A percentile compares a stretch with the other conserved stretches of the same genome.
Evolutionary conservation across 2,113 vertebrate genomes (phyloP).

Genomic region (Stegostoma tigrinum): DNA sequence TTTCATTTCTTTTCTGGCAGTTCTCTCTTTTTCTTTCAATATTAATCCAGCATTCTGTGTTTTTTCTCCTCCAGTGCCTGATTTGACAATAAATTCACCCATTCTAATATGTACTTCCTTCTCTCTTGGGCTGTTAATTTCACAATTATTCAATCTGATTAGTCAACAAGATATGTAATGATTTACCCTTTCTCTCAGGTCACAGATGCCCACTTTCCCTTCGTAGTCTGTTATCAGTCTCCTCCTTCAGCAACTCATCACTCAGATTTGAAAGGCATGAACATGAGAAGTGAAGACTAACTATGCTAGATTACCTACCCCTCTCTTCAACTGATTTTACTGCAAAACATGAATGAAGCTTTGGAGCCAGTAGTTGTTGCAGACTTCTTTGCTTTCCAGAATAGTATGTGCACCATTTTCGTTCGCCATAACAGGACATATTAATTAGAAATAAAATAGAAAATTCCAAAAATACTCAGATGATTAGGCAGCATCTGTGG

Average conservation of each 20-base stretch:
- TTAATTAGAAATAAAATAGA: not conserved
- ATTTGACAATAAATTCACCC: constrained; percentile 1
- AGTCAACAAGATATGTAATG: not conserved
- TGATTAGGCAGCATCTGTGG: not conserved
- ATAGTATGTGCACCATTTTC: not conserved
- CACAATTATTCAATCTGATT: not conserved
- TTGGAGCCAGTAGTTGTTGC: not conserved
- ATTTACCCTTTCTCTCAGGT: not conserved
- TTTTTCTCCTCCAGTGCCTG: not conserved
- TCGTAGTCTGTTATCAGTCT: not conserved
- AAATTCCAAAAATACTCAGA: not conserved
- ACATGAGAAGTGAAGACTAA: not conserved
- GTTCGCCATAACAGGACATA: not conserved
- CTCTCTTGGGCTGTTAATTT: not conserved
- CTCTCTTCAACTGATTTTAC: not conserved
- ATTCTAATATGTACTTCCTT: not conserved
- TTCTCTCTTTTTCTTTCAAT: not conserved
- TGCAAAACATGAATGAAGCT: not conserved
- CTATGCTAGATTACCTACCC: not conserved
- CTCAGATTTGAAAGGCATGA: not conserved
- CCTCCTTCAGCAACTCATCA: not conserved
- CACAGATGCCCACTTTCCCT: not conserved
- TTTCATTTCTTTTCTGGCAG: not conserved
- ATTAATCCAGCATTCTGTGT: not conserved
- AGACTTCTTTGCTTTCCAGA: not conserved